Evolutionary conservation across 2,113 vertebrate species (phyloP), one percentile per base, ranked within the genome.

Genomic region (Hippoglossus stenolepis): DNA sequence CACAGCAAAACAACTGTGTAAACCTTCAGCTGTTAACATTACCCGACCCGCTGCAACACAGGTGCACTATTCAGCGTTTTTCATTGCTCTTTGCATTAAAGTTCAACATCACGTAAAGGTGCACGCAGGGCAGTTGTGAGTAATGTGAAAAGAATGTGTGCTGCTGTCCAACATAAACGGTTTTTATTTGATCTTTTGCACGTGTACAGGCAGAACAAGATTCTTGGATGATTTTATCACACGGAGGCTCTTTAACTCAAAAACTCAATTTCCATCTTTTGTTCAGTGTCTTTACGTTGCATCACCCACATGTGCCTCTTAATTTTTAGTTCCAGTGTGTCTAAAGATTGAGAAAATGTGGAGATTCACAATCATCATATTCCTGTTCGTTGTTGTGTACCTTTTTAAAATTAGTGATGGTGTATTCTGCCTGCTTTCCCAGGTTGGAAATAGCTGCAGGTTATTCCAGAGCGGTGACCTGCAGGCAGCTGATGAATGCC

Each of bases 371-470:
- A 51, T 38, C 40, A 65, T 45, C 40, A 65, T 45, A 14, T 75
- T 77, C 10, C 20, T 76, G 66, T 70, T 66, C 18, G 60, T 83
- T 79, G 54, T 74, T 66, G 63, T 47, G n/a, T 18, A 31, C 28
- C 28, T 31, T 31, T 77, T 28, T 90, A 87, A 85, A 88, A 87
- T 82, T 67, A 86, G 68, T 86, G 51, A 56, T 74, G 64, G 78
- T 64, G 15, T 85, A 60, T 82, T 80, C 75, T 85, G 79, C 65
- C 65, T 73, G 69, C 47, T 72, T 73, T 53, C 80, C 38, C 72
- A 62, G 70, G 77, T 86, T 90, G 64, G 63, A 90, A 91, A 90
- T 92, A 89, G 73, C 85, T 77, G 59, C 56, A 85, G 84, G 84
- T 92, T 90, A 87, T 93, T 90, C 85, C 85, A 75, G 85, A 89